Evolutionary conservation across 2,113 vertebrate species (phyloP), one percentile per base, ranked within the genome.

Genomic region (Epinephelus cyanopodus): DNA sequence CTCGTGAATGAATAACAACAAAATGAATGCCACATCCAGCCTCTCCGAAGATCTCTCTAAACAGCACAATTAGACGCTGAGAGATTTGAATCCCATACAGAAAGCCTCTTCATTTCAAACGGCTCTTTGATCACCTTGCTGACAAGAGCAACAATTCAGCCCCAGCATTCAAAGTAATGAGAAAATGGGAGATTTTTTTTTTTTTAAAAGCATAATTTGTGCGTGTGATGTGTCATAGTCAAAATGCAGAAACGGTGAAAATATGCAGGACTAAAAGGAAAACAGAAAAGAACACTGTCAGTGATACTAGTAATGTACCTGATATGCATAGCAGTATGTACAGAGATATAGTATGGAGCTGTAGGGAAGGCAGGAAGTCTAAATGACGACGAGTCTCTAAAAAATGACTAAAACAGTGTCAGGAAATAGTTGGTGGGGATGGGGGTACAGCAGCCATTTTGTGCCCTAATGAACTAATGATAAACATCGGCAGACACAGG

Each of bases 81-180:
- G 47, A 87, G 74, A 87, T 91, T 79, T 84, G 70, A 87, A 76
- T 82, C 72, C 68, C 23, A 39, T 71, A 78, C 74, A 84, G 77
- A 65, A 79, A 81, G 62, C 64, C 50, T 80, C 39, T 68, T 86
- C 66, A n/a, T 89, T 90, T 91, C 82, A 89, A 88, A 87, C 5
- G 14, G 64, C 75, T 61, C 84, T 93, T 93, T 93, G 84, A 91
- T 93, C 92, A 85, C 79, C 81, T 74, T 39, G 29, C 81, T 81
- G 88, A 90, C 87, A 90, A 90, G 83, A 65, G 69, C 61, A 82
- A 74, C 65, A 68, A 88, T 84, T 54, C 79, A 63, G 85, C 23
- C 15, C 21, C 2, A 47, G 77, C 74, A 69, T 90, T 92, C 74
- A 87, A 87, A 89, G 76, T 48, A 79, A 74, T 87, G 21, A 71